phyloP scores from a whole-genome alignment of 2,797 vertebrate species.

The Oreonectes daqikongensis region DNA sequence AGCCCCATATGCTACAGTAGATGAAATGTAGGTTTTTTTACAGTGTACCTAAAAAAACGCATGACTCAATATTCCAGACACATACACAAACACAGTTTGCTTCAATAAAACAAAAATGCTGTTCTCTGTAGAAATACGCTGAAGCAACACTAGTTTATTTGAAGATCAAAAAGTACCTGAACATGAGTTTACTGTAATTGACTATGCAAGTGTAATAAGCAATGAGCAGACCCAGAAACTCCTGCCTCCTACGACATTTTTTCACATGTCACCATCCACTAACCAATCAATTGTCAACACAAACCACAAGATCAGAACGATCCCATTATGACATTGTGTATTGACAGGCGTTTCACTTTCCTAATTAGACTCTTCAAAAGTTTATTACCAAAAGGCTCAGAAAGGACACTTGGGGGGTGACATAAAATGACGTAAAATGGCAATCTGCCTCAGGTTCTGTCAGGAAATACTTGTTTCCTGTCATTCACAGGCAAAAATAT shows the following conservation, averaged over 20 bases:
- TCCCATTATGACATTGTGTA: background rate
- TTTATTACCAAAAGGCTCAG: background rate
- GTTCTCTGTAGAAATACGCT: background rate
- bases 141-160: background rate
- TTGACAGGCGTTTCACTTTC: background rate
- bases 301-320: slow-evolving; percentile 41
- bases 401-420: background rate
- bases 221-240: slow-evolving; percentile 43
- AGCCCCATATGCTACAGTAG: background rate
- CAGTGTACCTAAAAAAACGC: background rate
- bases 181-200: slow-evolving; percentile 47
- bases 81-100: background rate
- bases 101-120: background rate
- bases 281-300: slow-evolving; percentile 39
- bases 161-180: background rate
- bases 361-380: background rate
- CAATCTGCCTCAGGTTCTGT: background rate
- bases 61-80: slow-evolving; percentile 1
- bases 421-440: background rate
- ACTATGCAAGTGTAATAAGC: background rate
- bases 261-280: slow-evolving; percentile 27
- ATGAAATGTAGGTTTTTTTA: background rate
- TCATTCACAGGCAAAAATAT: background rate
- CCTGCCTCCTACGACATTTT: slow-evolving; percentile 48
- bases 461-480: background rate